A percentile compares a stretch with the other conserved stretches of the same genome.
Evolutionary conservation across 2,888 invertebrate genomes (phyloP).

Genomic region (Autographa pulchrina): DNA sequence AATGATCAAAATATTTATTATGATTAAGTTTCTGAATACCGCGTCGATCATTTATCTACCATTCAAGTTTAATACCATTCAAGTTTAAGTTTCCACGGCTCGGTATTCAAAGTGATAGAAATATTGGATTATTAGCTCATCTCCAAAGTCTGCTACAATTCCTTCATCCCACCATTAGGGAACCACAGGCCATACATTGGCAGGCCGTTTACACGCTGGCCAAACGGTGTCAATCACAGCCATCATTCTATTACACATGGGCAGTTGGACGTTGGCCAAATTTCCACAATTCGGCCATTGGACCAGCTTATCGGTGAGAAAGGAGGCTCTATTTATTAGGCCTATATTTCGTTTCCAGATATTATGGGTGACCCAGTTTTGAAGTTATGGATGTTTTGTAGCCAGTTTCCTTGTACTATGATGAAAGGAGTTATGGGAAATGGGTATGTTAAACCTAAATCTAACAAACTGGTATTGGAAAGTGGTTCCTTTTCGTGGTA

Average conservation of each 20-base stretch:
- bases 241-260: slow-evolving; percentile 52
- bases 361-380: slow-evolving; percentile 32
- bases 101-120: too few species aligned
- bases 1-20: too few species aligned
- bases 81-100: too few species aligned
- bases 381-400: slow-evolving; percentile 8
- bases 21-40: too few species aligned
- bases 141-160: background rate
- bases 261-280: slow-evolving; percentile 50
- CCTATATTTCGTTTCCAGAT: slow-evolving; percentile 33
- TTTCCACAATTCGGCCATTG: slow-evolving; percentile 35
- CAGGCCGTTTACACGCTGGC: slow-evolving; percentile 14
- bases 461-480: background rate
- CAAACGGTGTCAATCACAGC: slow-evolving; percentile 61
- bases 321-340: slow-evolving; percentile 46
- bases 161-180: slow-evolving; percentile 18
- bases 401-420: background rate
- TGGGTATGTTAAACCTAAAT: too few species aligned
- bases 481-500: too few species aligned
- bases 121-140: too few species aligned
- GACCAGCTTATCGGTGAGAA: slow-evolving; percentile 27
- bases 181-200: slow-evolving; percentile 18
- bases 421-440: background rate
- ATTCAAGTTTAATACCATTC: too few species aligned
- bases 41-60: too few species aligned